These are phyloP conservation scores for Papilio dardanus DNA, from an alignment of 1,140 invertebrate genomes.

Conservation along the genomic window DNA sequence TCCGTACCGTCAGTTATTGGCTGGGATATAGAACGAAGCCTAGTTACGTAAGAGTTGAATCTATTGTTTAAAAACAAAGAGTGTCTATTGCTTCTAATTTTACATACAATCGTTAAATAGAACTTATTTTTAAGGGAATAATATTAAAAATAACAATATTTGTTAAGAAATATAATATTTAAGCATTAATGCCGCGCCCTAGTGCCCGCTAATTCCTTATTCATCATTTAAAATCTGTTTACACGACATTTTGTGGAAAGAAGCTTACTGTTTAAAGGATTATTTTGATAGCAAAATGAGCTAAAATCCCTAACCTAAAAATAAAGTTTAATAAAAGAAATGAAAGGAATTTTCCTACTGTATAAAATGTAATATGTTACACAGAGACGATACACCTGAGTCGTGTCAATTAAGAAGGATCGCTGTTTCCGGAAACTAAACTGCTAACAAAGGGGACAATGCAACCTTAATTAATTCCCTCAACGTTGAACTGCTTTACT, in stretches of 20 bases:
- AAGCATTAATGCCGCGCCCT: not conserved
- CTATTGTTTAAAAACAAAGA: not conserved
- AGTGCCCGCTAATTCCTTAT: not conserved
- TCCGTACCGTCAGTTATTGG: constrained; percentile 5
- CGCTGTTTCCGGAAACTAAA: constrained; percentile 12
- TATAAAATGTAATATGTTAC: not conserved
- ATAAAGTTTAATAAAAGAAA: not conserved
- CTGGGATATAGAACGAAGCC: not conserved
- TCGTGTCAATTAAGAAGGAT: not conserved
- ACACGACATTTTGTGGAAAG: not conserved
- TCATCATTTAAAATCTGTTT: constrained; percentile 11
- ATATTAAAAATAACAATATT: no score
- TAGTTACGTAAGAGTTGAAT: constrained; percentile 7
- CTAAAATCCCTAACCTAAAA: not conserved
- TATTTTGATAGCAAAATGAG: not conserved
- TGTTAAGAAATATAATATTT: not conserved
- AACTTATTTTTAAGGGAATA: no score
- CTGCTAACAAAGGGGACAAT: constrained; percentile 1
- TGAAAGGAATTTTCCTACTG: not conserved
- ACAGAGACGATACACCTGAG: not conserved
- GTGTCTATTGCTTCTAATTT: not conserved
- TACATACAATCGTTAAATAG: not conserved
- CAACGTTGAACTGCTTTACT: not conserved
- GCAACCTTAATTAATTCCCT: constrained; percentile 17
- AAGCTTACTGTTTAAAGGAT: not conserved